Percentiles rank a stretch among this genome's conserved stretches.
phyloP scores from a whole-genome alignment of 2,113 vertebrate genomes.

The Cynoglossus semilaevis region DNA sequence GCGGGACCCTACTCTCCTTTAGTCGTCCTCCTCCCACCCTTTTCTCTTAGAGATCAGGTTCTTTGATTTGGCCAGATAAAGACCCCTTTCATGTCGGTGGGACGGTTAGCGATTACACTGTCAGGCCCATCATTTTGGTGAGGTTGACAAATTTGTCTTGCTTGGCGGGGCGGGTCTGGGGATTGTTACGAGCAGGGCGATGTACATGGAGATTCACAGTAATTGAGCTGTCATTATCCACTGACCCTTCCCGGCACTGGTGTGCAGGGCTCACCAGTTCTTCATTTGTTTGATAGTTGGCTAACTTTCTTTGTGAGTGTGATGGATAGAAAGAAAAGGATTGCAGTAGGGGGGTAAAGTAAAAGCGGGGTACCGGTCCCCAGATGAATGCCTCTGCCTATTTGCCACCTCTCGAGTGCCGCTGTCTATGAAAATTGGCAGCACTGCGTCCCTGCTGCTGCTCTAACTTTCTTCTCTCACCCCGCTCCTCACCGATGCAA shows the following conservation, averaged over 20 bases:
- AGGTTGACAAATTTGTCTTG: constrained; percentile 74
- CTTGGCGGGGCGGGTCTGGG: constrained; percentile 53
- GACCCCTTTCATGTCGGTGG: constrained; percentile 72
- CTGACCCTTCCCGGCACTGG: constrained; percentile 66
- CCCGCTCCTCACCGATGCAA: constrained; percentile 77
- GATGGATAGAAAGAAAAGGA: constrained; percentile 65
- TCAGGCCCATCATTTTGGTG: constrained; percentile 68
- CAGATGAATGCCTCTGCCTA: constrained; percentile 84
- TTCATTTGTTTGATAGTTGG: constrained; percentile 87
- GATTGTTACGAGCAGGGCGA: constrained; percentile 22
- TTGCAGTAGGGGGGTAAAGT: constrained; percentile 46
- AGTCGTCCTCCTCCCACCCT: constrained; percentile 4
- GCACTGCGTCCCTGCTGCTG: constrained; percentile 86
- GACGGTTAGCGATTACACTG: constrained; percentile 77
- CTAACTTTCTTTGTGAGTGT: constrained; percentile 78
- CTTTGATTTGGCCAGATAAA: constrained; percentile 78
- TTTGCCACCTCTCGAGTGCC: constrained; percentile 83
- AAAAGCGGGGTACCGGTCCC: constrained; percentile 61
- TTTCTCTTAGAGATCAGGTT: constrained; percentile 72
- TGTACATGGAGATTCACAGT: constrained; percentile 72
- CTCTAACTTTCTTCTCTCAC: constrained; percentile 84
- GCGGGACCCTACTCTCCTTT: constrained; percentile 54
- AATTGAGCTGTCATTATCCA: constrained; percentile 84
- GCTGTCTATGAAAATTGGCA: constrained; percentile 89
- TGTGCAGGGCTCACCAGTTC: constrained; percentile 55